Evolutionary conservation across 2,797 vertebrate genomes (phyloP).

Genomic region (Aulostomus chinensis): DNA sequence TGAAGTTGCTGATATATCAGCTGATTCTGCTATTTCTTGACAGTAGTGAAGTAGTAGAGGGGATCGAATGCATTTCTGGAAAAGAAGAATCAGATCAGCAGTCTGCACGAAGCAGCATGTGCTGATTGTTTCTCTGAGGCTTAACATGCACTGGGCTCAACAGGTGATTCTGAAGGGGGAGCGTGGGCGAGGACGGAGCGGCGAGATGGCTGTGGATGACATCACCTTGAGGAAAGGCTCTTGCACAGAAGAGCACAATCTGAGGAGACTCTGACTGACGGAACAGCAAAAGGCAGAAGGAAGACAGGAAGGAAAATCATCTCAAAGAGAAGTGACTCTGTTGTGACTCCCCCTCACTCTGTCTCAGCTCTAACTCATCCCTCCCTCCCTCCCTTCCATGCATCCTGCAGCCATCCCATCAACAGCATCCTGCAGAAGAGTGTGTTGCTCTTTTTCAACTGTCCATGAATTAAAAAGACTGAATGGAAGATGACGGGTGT

Average conservation of each 20-base stretch:
- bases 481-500: slow-evolving; percentile 34
- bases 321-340: slow-evolving; percentile 69
- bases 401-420: slow-evolving; percentile 10
- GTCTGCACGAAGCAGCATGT: not conserved
- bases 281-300: slow-evolving; percentile 17
- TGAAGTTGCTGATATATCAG: not conserved
- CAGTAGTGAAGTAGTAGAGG: too few relatives aligned
- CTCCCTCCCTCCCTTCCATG: not conserved
- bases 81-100: slow-evolving; percentile 10
- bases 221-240: slow-evolving; percentile 88
- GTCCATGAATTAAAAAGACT: slow-evolving; percentile 37
- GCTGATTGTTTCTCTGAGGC: not conserved
- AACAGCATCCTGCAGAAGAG: slow-evolving; percentile 39
- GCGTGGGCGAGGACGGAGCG: slow-evolving; percentile 83
- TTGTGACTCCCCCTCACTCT: slow-evolving; percentile 42
- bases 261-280: slow-evolving; percentile 79
- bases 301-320: slow-evolving; percentile 44
- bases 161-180: slow-evolving; percentile 96
- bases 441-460: slow-evolving; percentile 23
- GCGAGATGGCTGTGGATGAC: slow-evolving; percentile 93
- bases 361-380: slow-evolving; percentile 26
- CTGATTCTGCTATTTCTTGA: too few relatives aligned
- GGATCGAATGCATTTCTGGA: too few relatives aligned
- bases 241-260: slow-evolving; percentile 86
- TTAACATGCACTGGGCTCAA: slow-evolving; percentile 12